Evolutionary conservation across 2,888 invertebrate species (phyloP).

Genomic region (Ectropis crepuscularia): DNA sequence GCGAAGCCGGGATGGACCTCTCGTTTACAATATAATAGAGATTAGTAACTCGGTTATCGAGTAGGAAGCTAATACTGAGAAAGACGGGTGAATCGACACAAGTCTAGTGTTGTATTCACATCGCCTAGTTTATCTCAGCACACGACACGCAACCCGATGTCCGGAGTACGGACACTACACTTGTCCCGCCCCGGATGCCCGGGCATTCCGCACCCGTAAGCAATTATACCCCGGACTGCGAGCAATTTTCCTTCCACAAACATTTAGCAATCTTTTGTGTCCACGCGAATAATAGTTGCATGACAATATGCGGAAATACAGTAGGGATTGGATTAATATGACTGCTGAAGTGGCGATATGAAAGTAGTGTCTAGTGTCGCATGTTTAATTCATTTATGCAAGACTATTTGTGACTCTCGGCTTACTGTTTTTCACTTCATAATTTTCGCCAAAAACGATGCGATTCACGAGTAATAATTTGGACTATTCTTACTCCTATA

Average conservation of each 20-base stretch:
- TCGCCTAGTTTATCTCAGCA: conserved; percentile 4
- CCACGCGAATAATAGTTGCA: conserved; percentile 35
- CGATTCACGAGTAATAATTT: no score
- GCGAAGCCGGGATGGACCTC: no score
- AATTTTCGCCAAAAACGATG: no score
- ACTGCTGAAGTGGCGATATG: no score
- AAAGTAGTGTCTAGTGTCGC: no score
- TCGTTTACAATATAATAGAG: no score
- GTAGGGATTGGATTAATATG: conserved; percentile 10
- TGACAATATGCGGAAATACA: conserved; percentile 13
- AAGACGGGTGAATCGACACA: neutral
- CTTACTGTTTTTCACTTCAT: no score
- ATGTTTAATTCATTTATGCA: no score
- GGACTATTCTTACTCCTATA: no score
- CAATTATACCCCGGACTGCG: conserved; percentile 59
- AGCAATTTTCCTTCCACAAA: conserved; percentile 57
- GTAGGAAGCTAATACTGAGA: neutral
- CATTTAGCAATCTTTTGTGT: conserved; percentile 58
- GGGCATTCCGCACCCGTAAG: conserved; percentile 59
- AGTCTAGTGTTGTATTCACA: neutral
- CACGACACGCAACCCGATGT: neutral
- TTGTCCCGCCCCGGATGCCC: conserved; percentile 16
- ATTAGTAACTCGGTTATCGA: no score
- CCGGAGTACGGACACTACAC: conserved; percentile 11
- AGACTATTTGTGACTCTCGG: no score